Base-by-base conservation (phyloP, 2,113 vertebrate genomes). In the Puntigrus tetrazona region DNA sequence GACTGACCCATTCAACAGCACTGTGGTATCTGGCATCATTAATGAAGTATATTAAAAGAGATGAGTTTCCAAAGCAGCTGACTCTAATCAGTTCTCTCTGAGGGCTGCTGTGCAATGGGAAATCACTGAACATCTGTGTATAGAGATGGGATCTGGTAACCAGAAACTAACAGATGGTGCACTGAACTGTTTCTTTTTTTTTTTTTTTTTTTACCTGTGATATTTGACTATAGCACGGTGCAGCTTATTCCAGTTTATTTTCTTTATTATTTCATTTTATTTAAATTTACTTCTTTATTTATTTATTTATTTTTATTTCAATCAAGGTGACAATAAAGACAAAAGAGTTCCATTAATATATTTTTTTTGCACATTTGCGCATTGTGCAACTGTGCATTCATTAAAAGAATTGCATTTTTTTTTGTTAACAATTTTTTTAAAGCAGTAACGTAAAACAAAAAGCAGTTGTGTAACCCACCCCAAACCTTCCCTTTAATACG, bases 1-100 rank as follows among this genome's bases (percentile, higher is more conserved):
- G 81, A 82, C 74, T 61, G 69, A 78, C 36, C 50, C 55, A 89
- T 90, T 93, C 91, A 89, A 72, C 52, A 43, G 74, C 82, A 78
- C 83, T 65, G 63, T 83, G 78, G 70, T 63, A 89, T 91, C 90
- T 89, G 59, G 75, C 81, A 77, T 73, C 77, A 89, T 90, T 88
- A 89, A 85, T 82, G 67, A 61, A 57, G 86, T 82, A 36, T 83
- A 86, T 70, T 87, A 88, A 88, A 82, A 85, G 63, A 82, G 84
- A 87, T 76, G 74, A 59, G 75, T 88, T 85, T 88, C 81, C 36
- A 61, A 80, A 82, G 38, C 85, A 89, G 79, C 79, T 80, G 59
- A 65, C 11, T 85, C 70, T 78, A 88, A 91, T 92, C 84, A 86
- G 79, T 76, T 86, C 76, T 85, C 84, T 75, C 16, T 79, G 50